Evolutionary conservation across 2,888 invertebrate genomes (phyloP).

Genomic region (Philereme vetulata): DNA sequence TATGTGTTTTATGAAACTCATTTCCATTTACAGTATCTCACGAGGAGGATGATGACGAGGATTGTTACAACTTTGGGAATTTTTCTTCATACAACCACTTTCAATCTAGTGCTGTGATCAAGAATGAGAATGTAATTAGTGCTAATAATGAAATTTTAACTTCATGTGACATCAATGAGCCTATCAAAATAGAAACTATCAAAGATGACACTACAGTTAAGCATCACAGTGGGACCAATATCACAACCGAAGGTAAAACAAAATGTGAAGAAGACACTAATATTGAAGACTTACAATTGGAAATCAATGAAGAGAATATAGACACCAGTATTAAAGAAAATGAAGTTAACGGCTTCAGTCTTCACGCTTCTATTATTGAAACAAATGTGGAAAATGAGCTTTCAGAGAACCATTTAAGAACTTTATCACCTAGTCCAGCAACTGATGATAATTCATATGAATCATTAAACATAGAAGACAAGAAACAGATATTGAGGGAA

Average conservation of each 20-base stretch:
- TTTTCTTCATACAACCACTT: constrained; percentile 62
- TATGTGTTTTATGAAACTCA: constrained; percentile 1
- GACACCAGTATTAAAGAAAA: constrained; percentile 43
- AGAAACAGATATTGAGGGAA: constrained; percentile 30
- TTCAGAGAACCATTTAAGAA: constrained; percentile 36
- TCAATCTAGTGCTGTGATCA: constrained; percentile 43
- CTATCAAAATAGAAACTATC: constrained; percentile 34
- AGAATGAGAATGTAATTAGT: constrained; percentile 31
- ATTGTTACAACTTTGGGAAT: constrained; percentile 64
- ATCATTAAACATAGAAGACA: constrained; percentile 27
- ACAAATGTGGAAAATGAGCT: constrained; percentile 43
- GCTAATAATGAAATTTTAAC: constrained; percentile 31
- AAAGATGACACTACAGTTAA: constrained; percentile 24
- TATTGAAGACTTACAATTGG: constrained; percentile 68
- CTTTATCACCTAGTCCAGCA: constrained; percentile 35
- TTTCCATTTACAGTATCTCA: constrained; percentile 66
- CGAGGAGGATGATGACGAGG: constrained; percentile 66
- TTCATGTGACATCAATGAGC: constrained; percentile 35
- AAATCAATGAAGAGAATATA: constrained; percentile 53
- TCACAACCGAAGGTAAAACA: constrained; percentile 43
- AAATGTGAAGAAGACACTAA: constrained; percentile 56
- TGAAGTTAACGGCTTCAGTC: constrained; percentile 29
- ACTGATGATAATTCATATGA: constrained; percentile 40
- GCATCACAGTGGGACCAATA: constrained; percentile 32
- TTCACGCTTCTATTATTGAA: constrained; percentile 40